Conservation (phyloP, 2,113 vertebrate genomes). For the Sialia sialis region DNA sequence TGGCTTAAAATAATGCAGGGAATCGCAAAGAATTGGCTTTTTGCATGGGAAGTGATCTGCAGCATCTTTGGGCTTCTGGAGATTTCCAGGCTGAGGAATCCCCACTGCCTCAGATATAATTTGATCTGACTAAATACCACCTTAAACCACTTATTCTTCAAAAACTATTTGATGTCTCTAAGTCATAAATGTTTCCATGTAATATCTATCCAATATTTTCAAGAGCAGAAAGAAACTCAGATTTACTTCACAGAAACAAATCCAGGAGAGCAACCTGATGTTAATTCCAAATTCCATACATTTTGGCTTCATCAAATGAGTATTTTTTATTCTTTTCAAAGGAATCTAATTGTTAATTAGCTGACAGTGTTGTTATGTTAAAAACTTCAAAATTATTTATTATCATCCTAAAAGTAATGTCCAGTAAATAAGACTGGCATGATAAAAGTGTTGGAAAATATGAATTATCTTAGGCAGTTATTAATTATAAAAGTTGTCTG, state of each 20-base stretch:
- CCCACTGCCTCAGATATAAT: neutral
- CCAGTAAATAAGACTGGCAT: neutral
- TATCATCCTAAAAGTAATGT: neutral
- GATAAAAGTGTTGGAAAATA: neutral
- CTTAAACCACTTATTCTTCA: neutral
- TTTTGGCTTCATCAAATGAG: neutral
- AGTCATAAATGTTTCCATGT: neutral
- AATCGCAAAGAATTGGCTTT: neutral
- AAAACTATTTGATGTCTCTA: neutral
- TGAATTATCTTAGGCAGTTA: accelerated
- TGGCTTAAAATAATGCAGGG: neutral
- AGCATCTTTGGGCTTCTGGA: neutral
- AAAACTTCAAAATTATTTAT: neutral
- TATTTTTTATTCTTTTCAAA: neutral
- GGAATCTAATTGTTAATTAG: neutral
- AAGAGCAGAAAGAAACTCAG: neutral
- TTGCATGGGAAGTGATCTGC: neutral
- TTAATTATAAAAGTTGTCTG: neutral
- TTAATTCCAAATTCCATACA: neutral
- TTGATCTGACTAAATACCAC: neutral
- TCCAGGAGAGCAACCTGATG: neutral
- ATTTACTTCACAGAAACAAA: neutral
- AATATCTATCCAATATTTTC: neutral
- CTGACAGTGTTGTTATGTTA: neutral
- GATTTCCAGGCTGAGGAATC: neutral